phyloP scores from a whole-genome alignment of 2,797 vertebrate genomes.

The Acanthurus leucopareius region DNA sequence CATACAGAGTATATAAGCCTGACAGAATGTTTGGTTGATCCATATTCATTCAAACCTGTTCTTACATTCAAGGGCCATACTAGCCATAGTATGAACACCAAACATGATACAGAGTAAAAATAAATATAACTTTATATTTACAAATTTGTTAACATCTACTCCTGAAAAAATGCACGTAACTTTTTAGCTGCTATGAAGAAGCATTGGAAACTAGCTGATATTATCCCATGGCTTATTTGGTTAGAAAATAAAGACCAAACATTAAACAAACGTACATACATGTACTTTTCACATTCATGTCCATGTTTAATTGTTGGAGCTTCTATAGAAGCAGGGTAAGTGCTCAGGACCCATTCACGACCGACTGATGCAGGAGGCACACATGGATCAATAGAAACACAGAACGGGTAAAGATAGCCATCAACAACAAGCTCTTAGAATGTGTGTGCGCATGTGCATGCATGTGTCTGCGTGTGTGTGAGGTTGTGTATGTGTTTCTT shows the following conservation, averaged over 20 bases:
- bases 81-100: too few species aligned
- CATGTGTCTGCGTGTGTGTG: slow-evolving; percentile 33
- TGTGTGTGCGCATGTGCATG: slow-evolving; percentile 8
- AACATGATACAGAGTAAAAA: slow-evolving; percentile 10
- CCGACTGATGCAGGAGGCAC: slow-evolving; percentile 40
- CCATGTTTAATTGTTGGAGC: slow-evolving; percentile 2
- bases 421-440: slow-evolving; percentile 50
- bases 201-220: background rate
- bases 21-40: background rate
- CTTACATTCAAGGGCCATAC: slow-evolving; percentile 16
- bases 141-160: background rate
- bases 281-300: too few species aligned
- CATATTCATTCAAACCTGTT: slow-evolving; percentile 23
- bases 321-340: slow-evolving; percentile 25
- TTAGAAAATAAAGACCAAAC: background rate
- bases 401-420: slow-evolving; percentile 49
- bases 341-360: slow-evolving; percentile 30
- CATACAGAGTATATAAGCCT: background rate
- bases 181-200: background rate
- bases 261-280: too few species aligned
- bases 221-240: background rate
- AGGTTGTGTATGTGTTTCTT: background rate
- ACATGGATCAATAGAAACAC: slow-evolving; percentile 60
- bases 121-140: background rate
- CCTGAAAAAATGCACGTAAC: background rate